A percentile compares a stretch with the other conserved stretches of the same genome.
These are phyloP conservation scores for Arenaria interpres DNA, from an alignment of 2,113 vertebrate species.

Conservation along the genomic window DNA sequence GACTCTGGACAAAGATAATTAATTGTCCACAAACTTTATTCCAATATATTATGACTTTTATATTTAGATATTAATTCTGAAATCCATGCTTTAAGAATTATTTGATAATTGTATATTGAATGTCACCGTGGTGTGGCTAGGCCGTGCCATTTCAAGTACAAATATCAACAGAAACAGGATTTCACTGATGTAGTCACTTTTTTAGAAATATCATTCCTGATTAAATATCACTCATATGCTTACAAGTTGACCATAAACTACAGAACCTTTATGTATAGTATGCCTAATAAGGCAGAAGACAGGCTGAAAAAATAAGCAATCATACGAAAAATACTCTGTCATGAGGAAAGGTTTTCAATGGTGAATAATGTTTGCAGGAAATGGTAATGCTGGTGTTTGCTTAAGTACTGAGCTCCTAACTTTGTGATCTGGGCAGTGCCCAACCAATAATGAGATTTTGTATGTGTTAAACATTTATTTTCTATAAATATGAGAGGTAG, in stretches of 20 bases:
- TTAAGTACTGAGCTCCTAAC: neutral
- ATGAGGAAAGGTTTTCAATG: neutral
- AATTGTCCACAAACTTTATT: neutral
- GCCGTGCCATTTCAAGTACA: neutral
- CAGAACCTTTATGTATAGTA: neutral
- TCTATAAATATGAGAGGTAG: neutral
- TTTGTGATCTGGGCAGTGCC: neutral
- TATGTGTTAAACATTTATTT: neutral
- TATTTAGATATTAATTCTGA: neutral
- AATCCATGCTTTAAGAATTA: neutral
- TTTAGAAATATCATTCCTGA: neutral
- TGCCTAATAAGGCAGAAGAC: neutral
- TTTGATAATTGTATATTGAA: neutral
- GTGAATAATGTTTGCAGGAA: neutral
- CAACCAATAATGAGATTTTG: neutral
- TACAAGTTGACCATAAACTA: neutral
- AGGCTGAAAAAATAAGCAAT: neutral
- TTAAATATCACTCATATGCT: neutral
- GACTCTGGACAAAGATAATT: conserved; percentile 14
- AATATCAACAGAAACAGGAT: neutral
- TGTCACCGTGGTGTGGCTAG: neutral
- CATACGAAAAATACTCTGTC: neutral
- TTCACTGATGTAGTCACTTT: neutral
- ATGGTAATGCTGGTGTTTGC: neutral
- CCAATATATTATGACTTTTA: neutral